Evolutionary conservation across 2,113 vertebrate species (phyloP), one percentile per base, ranked within the genome.

Genomic region (Phalacrocorax pelagicus): DNA sequence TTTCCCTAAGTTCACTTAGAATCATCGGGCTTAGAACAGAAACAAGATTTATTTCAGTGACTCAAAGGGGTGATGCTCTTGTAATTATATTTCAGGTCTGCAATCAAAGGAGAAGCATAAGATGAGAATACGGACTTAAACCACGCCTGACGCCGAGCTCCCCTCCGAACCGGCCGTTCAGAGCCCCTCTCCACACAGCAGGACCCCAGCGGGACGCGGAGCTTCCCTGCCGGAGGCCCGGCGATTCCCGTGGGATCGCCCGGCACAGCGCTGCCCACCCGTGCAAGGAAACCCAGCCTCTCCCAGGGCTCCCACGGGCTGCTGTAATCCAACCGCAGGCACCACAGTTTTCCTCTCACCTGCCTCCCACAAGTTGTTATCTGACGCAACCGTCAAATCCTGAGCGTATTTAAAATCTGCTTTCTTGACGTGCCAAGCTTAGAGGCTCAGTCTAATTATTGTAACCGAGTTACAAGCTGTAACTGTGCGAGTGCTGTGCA

Each of bases 61-160:
- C 54, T 29, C 13, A 10, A 18, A 54, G 67, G 62, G 36, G 36
- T 2, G 0, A 42, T 38, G 44, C 4, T 75, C 38, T 23, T 21
- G 7, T 36, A 54, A 65, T 18, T 44, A 30, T 5, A 1, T 34
- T 59, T 57, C 49, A 46, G 79, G 42, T 36, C 7, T 10, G 79
- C 22, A 4, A 1, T 12, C 73, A 52, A 26, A 71, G 42, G 16
- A 67, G 36, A 52, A 34, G 55, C 5, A 7, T 5, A 3, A 29
- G 49, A 59, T 4, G 15, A 54, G 67, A 69, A 58, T 0, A 9
- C 0, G 0, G 38, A 29, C 29, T n/a, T 0, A 2, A 58, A 42
- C 46, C 42, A 13, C 1, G 2, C 12, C 36, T 0, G 0, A 29
- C 24, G 18, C 72, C 11, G 4, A 6, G 49, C 49, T 29, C 8